Evolutionary conservation across 2,797 vertebrate genomes (phyloP).

Genomic region (Cyclopterus lumpus): DNA sequence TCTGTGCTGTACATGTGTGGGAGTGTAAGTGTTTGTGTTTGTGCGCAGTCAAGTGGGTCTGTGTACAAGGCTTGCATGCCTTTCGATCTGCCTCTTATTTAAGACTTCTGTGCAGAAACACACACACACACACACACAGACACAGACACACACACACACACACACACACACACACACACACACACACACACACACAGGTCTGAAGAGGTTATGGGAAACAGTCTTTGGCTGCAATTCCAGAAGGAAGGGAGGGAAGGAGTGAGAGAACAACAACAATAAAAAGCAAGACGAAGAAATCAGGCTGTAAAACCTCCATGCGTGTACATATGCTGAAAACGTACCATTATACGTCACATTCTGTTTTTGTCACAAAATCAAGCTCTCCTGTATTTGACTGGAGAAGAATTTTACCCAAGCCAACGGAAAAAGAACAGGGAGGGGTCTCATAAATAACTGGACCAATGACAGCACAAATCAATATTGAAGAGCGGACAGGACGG

Average conservation of each 20-base stretch:
- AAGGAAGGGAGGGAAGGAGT: conserved; percentile 30
- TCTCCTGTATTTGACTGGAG: conserved; percentile 31
- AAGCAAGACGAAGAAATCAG: conserved; percentile 7
- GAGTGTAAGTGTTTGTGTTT: conserved; percentile 7
- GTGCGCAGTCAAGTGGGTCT: conserved; percentile 11
- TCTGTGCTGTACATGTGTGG: conserved; percentile 32
- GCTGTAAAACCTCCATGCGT: conserved; percentile 23
- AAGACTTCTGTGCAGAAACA: conserved; percentile 52
- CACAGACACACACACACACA: conserved; percentile 56
- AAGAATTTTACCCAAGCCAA: conserved; percentile 45
- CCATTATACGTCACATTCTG: conserved; percentile 4
- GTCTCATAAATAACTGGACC: conserved; percentile 66
- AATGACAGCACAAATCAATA: conserved; percentile 63
- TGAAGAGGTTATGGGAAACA: conserved; percentile 72
- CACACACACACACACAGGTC: conserved; percentile 59
- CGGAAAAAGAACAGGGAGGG: conserved; percentile 59
- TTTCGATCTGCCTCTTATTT: conserved; percentile 53
- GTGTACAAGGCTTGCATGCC: conserved; percentile 26
- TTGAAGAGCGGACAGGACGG: conserved; percentile 34
- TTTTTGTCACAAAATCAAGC: conserved; percentile 25
- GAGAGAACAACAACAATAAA: conserved; percentile 18
- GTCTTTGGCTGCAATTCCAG: conserved; percentile 49
- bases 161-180: conserved; percentile 60
- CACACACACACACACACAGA: conserved; percentile 56
- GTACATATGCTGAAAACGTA: conserved; percentile 11